These are phyloP conservation scores for Antennarius striatus DNA, from an alignment of 2,113 vertebrate species.

Conservation along the genomic window DNA sequence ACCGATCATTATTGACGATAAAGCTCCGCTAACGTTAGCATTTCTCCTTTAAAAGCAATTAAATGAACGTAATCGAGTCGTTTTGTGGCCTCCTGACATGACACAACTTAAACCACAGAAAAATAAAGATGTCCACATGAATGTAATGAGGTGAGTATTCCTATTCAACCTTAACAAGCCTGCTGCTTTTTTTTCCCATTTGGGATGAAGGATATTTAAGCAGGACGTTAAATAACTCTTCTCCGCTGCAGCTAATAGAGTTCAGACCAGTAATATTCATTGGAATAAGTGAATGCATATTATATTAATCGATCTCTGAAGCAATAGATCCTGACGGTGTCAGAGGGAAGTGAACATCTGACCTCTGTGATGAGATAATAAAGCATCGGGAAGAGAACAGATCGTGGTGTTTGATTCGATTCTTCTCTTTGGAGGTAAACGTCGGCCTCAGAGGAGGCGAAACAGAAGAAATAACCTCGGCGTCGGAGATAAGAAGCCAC, in stretches of 20 bases:
- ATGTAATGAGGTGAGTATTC: too few species aligned
- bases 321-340: slow-evolving; percentile 57
- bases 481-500: slow-evolving; percentile 53
- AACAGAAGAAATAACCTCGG: slow-evolving; percentile 71
- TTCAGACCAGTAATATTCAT: slow-evolving; percentile 37
- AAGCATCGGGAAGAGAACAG: slow-evolving; percentile 33
- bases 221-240: slow-evolving; percentile 39
- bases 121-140: too few species aligned
- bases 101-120: too few species aligned
- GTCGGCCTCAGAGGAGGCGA: slow-evolving; percentile 37
- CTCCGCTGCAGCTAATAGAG: slow-evolving; percentile 27
- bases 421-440: slow-evolving; percentile 3
- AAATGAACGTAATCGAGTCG: too few species aligned
- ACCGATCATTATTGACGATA: too few species aligned
- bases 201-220: slow-evolving; percentile 44
- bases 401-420: slow-evolving; percentile 44
- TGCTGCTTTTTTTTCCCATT: too few species aligned
- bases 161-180: too few species aligned
- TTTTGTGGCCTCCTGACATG: too few species aligned
- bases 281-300: slow-evolving; percentile 51
- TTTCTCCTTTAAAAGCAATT: too few species aligned
- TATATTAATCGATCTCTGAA: slow-evolving; percentile 48
- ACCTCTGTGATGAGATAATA: slow-evolving; percentile 12
- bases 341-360: slow-evolving; percentile 50
- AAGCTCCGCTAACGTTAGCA: too few species aligned